A percentile compares a stretch with the other conserved stretches of the same genome.
Conservation (phyloP, 1,140 invertebrate species). For the Lycorma delicatula region DNA sequence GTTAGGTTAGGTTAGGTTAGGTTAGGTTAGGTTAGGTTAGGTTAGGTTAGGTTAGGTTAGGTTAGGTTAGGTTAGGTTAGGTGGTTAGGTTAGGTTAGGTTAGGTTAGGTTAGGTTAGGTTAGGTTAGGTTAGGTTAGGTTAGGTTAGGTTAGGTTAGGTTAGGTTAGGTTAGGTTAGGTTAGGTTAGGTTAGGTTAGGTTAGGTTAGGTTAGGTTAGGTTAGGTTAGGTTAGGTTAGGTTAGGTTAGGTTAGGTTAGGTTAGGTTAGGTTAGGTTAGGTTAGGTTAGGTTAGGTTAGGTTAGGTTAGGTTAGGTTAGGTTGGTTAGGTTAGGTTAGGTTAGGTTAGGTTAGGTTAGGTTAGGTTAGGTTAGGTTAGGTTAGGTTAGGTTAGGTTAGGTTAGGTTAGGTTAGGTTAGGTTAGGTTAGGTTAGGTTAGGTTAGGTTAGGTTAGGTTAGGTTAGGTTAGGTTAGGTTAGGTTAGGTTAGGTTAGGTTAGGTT, state of each 20-base stretch:
- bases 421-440: slow-evolving; percentile 29
- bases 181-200: slow-evolving; percentile 16
- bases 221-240: slow-evolving; percentile 29
- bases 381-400: slow-evolving; percentile 35
- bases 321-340: slow-evolving; percentile 32
- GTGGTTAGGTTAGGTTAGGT: slow-evolving; percentile 8
- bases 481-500: too few species aligned
- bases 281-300: slow-evolving; percentile 25
- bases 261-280: slow-evolving; percentile 26
- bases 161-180: slow-evolving; percentile 22
- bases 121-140: slow-evolving; percentile 21
- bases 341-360: slow-evolving; percentile 34
- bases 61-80: slow-evolving; percentile 6
- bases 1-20: slow-evolving; percentile 9
- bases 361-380: slow-evolving; percentile 36
- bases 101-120: slow-evolving; percentile 9
- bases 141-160: slow-evolving; percentile 23
- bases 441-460: slow-evolving; percentile 25
- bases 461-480: too few species aligned
- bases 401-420: slow-evolving; percentile 34
- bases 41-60: slow-evolving; percentile 8
- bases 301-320: slow-evolving; percentile 26
- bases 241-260: slow-evolving; percentile 24
- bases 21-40: slow-evolving; percentile 9
- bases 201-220: slow-evolving; percentile 29